Evolutionary conservation across 37 sponge, comb jelly and placozoan species (phyloP).

Genomic region (Ianthella basta): DNA sequence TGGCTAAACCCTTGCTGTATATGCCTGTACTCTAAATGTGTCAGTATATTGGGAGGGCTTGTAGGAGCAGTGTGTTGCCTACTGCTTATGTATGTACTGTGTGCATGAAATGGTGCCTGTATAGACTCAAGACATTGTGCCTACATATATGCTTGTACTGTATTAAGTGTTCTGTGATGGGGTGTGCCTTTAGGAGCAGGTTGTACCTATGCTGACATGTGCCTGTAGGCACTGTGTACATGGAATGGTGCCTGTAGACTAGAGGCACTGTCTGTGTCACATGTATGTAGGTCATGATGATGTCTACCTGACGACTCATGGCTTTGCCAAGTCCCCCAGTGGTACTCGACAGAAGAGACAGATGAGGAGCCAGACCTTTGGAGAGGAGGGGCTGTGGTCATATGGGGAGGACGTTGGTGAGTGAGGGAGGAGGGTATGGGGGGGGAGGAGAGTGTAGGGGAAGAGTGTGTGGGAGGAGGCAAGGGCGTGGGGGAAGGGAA

Average conservation of each 20-base stretch:
- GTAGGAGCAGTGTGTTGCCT: too few species aligned
- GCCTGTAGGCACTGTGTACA: background rate
- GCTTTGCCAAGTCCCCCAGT: constrained; percentile 19
- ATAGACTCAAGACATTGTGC: background rate
- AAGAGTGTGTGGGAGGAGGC: too few species aligned
- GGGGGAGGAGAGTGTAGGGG: background rate
- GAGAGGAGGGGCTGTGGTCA: constrained; percentile 26
- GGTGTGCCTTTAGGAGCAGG: background rate
- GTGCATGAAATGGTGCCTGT: background rate
- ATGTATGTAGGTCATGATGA: constrained; percentile 5
- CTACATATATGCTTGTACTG: background rate
- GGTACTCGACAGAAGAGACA: background rate
- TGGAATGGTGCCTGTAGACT: too few species aligned
- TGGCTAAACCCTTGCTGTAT: too few species aligned
- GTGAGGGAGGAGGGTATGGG: too few species aligned
- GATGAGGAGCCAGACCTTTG: background rate
- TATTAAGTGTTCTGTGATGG: too few species aligned
- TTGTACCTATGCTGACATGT: background rate
- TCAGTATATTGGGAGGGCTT: too few species aligned
- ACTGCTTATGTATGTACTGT: too few species aligned
- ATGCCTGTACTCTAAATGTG: too few species aligned
- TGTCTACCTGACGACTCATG: constrained; percentile 18
- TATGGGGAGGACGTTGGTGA: constrained; percentile 30
- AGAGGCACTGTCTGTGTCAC: too few species aligned
- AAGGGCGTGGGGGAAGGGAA: too few species aligned